Evolutionary conservation across 1,140 invertebrate species (phyloP), one percentile per base, ranked within the genome.

Genomic region (Leucophenga varia): DNA sequence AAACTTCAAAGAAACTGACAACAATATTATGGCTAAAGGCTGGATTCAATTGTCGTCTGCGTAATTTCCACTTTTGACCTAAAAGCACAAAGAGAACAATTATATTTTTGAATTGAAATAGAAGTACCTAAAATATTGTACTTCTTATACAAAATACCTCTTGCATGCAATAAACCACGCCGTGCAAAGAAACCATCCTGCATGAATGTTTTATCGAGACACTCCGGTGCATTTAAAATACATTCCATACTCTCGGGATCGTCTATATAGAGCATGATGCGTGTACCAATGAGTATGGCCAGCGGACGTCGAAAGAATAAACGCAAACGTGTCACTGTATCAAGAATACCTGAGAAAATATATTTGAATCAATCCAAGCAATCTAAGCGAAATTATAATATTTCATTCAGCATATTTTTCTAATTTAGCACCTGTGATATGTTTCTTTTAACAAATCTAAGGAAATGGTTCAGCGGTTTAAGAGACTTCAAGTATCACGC

Each of bases 141-240:
- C n/a, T n/a, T n/a, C 9, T 3, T 1, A 16, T 14, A 18, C 3
- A 5, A 32, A 6, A 32, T 20, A 67, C 67, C 69, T 31, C 58
- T 53, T 12, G 69, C 69, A 53, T 72, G 69, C 0, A 72, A 30
- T 18, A 72, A 35, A 3, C 69, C 69, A 1, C 60, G 56, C 1
- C 59, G 44, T 1, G 61, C 64, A 39, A 70, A 72, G 55, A 72
- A 72, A 5, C 64, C 69, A n/a, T 72, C 60, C 41, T 72, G 69
- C 48, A 72, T 54, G 16, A 72, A 72, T 19, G 69, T 67, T 45
- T 72, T 72, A 28, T 72, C 65, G 18, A 55, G 52, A 12, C 69
- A 72, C 32, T 72, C 69, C 8, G 64, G 57, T 1, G 69, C 64
- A 59, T 67, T 72, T 1, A 72, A 43, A 3, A 72, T 32, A 12